Evolutionary conservation across 2,888 invertebrate genomes (phyloP), one percentile per base, ranked within the genome.

Genomic region (Uropetala carovei): DNA sequence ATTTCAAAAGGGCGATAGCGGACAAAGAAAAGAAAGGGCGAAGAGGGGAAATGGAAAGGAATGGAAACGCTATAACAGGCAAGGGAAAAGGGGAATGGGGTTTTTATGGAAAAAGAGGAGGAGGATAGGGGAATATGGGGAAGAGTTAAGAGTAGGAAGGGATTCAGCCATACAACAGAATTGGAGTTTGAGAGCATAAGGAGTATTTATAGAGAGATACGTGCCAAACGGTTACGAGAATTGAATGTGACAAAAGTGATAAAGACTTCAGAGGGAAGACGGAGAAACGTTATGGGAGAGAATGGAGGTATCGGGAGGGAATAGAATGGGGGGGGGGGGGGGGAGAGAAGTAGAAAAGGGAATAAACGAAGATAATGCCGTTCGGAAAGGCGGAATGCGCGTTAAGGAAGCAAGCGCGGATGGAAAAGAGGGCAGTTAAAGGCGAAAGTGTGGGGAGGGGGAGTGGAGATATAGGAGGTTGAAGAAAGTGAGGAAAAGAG

Each of bases 171-270:
- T 43, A 43, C 43, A 43, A 43, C 43, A 27, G 75, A 75, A 75
- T 75, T 22, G 27, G 27, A 75, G 75, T 75, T 22, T 8, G 27
- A 75, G 75, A 75, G 27, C 13, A 43, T 18, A 68, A n/a, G n/a
- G 22, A n/a, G 68, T 22, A 68, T n/a, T 68, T 68, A 75, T 22
- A 27, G 75, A 75, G 75, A 75, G 11, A 75, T 75, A 75, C 27
- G 75, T 75, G 75, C 27, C 22, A 18, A 75, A 75, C 75, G 27
- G 75, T 75, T 22, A 18, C 75, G 7, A 75, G 75, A 75, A 75
- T 75, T 75, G 75, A 75, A 75, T 75, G 75, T 27, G 27, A 75
- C 75, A 75, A 75, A 75, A 75, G 27, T 14, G 75, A 27, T 27
- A 27, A 75, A 10, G 27, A 27, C 27, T 75, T 27, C 75, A 75